Evolutionary conservation across 2,113 vertebrate species (phyloP).

Genomic region (Zootoca vivipara): DNA sequence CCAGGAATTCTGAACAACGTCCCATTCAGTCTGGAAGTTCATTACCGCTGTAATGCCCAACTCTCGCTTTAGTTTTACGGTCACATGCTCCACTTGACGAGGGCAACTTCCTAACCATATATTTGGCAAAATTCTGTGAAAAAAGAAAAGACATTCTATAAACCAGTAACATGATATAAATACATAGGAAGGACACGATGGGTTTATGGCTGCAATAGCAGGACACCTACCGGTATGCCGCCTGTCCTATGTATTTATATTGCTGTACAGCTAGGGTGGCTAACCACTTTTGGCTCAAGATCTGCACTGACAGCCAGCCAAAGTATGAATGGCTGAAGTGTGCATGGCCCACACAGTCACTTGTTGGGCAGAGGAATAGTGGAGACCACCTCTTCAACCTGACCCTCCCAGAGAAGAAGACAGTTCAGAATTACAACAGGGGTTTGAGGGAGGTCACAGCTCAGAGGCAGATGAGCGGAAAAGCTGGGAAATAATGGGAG

Average conservation of each 20-base stretch:
- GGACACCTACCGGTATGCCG: neutral
- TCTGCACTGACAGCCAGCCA: too few species aligned
- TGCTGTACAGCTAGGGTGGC: neutral
- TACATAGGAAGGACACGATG: neutral
- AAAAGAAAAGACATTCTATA: slow-evolving; percentile 19
- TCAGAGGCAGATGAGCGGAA: too few species aligned
- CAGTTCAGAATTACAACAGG: too few species aligned
- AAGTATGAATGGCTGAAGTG: too few species aligned
- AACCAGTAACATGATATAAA: neutral
- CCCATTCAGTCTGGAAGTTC: slow-evolving; percentile 96
- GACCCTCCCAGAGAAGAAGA: too few species aligned
- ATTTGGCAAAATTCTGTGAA: slow-evolving; percentile 88
- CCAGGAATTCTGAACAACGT: slow-evolving; percentile 89
- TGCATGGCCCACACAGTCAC: too few species aligned
- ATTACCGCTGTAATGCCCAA: slow-evolving; percentile 92
- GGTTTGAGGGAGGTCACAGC: too few species aligned
- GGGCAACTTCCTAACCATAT: slow-evolving; percentile 97
- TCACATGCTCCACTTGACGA: slow-evolving; percentile 91
- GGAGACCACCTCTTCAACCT: too few species aligned
- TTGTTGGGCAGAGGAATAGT: too few species aligned
- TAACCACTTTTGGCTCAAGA: too few species aligned
- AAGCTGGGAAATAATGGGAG: too few species aligned
- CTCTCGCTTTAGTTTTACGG: slow-evolving; percentile 91
- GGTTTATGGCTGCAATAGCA: neutral
- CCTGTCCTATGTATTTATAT: neutral